phyloP scores from a whole-genome alignment of 1,140 invertebrate species.

The Drosophila quadrilineata region DNA sequence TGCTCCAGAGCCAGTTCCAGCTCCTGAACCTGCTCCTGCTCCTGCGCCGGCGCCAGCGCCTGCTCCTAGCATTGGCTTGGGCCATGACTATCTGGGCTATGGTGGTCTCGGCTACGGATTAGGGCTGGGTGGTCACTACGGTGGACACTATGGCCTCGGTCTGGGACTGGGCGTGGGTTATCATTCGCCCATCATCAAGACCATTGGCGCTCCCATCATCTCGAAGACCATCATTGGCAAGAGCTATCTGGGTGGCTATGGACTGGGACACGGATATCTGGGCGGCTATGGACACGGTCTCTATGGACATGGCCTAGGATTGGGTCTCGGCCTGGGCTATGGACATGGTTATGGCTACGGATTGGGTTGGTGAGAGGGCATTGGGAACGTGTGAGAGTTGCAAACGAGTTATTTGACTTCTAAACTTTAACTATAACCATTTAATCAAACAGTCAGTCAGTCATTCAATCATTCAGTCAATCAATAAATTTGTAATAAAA shows the following conservation, averaged over 20 bases:
- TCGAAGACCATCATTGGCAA: constrained; percentile 77
- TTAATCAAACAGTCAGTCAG: constrained; percentile 24
- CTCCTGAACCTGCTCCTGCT: constrained; percentile 34
- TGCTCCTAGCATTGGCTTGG: constrained; percentile 51
- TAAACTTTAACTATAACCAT: neutral
- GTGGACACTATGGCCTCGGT: constrained; percentile 42
- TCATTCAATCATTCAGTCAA: neutral
- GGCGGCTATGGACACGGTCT: constrained; percentile 64
- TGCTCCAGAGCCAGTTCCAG: constrained; percentile 40
- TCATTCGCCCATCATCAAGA: constrained; percentile 50
- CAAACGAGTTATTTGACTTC: constrained; percentile 36
- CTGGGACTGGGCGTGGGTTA: constrained; percentile 53
- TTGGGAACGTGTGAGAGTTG: constrained; percentile 50
- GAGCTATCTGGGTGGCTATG: constrained; percentile 58
- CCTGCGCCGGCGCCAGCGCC: constrained; percentile 47
- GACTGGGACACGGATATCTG: constrained; percentile 58
- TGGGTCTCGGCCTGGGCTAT: constrained; percentile 61
- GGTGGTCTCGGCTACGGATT: constrained; percentile 46
- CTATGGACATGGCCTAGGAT: constrained; percentile 53
- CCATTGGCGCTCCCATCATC: constrained; percentile 50
- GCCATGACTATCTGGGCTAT: constrained; percentile 55
- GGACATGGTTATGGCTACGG: constrained; percentile 48
- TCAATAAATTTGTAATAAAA: constrained; percentile 13
- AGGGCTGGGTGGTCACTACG: constrained; percentile 38
- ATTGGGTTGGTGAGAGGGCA: constrained; percentile 35